These are phyloP conservation scores for Cuniculus paca DNA, from an alignment of 2,797 vertebrate species.

Conservation along the genomic window DNA sequence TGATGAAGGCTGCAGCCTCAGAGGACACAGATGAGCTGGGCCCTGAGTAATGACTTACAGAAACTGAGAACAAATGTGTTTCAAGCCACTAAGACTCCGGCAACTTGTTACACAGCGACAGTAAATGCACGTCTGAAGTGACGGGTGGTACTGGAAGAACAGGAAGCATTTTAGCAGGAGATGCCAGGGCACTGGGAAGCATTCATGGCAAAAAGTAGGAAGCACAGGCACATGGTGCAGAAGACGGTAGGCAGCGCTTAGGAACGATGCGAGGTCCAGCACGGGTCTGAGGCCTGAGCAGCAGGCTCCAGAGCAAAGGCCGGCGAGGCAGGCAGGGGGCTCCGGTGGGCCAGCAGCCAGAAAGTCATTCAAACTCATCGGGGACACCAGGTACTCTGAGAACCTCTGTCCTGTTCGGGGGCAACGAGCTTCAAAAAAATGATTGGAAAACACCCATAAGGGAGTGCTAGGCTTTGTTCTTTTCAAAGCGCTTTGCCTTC, in stretches of 20 bases:
- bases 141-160: neutral
- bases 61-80: neutral
- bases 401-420: constrained; percentile 17
- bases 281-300: neutral
- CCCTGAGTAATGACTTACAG: neutral
- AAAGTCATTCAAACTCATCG: neutral
- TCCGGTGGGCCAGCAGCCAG: neutral
- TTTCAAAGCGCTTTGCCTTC: constrained; percentile 4
- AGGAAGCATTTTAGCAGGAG: constrained; percentile 6
- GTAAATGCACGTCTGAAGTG: constrained; percentile 11
- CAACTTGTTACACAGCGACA: neutral
- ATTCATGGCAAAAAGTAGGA: neutral
- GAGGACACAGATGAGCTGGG: neutral
- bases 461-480: constrained; percentile 15
- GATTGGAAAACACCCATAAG: constrained; percentile 48
- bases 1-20: neutral
- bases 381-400: neutral
- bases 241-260: neutral
- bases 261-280: neutral
- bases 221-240: neutral
- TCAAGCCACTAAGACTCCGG: neutral
- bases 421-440: constrained; percentile 5
- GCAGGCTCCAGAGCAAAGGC: neutral
- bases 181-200: neutral
- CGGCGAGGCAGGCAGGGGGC: neutral